A percentile compares a stretch with the other conserved stretches of the same genome.
phyloP scores from a whole-genome alignment of 1,140 invertebrate genomes.

The Cyrtorhinus lividipennis region DNA sequence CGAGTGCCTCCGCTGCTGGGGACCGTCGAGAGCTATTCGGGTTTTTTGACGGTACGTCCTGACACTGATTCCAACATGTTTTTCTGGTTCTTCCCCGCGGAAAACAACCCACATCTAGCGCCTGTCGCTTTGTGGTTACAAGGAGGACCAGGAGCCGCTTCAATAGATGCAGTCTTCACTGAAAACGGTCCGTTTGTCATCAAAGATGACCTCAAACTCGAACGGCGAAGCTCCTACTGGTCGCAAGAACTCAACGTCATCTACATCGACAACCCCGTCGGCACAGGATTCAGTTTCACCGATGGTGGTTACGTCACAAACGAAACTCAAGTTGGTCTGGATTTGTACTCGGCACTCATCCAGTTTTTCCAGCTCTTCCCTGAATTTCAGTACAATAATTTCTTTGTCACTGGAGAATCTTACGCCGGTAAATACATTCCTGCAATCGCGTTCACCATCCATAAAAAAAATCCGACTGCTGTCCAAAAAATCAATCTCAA shows the following conservation, averaged over 20 bases:
- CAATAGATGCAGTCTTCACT: conserved; percentile 62
- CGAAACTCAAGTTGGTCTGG: conserved; percentile 47
- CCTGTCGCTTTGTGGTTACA: conserved; percentile 67
- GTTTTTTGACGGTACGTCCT: conserved; percentile 32
- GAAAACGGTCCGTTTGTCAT: conserved; percentile 39
- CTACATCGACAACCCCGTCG: conserved; percentile 79
- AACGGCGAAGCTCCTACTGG: conserved; percentile 45
- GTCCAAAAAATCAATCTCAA: conserved; percentile 27
- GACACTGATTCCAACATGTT: conserved; percentile 62
- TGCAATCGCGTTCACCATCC: conserved; percentile 35
- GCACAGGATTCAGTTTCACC: conserved; percentile 63
- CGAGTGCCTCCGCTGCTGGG: neutral
- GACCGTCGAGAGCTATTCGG: conserved; percentile 30
- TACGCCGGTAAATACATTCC: conserved; percentile 43
- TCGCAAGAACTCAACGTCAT: conserved; percentile 55
- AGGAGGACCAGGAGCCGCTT: conserved; percentile 65
- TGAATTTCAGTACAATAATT: conserved; percentile 22
- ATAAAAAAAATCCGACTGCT: conserved; percentile 25
- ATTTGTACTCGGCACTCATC: conserved; percentile 45
- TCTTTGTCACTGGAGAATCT: conserved; percentile 36
- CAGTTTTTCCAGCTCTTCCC: conserved; percentile 56
- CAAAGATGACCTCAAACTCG: conserved; percentile 33
- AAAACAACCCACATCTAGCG: conserved; percentile 29
- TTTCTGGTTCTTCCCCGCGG: conserved; percentile 64
- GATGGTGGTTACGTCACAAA: conserved; percentile 47